Base-by-base conservation (phyloP, 2,888 invertebrate species). In the Netelia virgata region DNA sequence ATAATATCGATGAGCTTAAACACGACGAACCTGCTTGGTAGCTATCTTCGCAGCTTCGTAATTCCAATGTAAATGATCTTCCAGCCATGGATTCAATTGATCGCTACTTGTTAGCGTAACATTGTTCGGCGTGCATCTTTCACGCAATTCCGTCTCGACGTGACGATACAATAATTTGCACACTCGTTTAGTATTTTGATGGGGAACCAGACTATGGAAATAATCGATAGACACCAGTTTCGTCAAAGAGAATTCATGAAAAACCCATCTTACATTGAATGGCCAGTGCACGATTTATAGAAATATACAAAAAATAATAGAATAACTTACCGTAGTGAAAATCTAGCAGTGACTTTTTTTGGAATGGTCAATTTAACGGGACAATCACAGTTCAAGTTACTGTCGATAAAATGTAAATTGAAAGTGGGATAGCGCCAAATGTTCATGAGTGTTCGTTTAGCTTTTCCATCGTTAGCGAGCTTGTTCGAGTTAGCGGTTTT, bases 1-100 rank as follows among this genome's bases (percentile, higher is more conserved):
- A 66, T 18, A 63, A 74, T 6, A 9, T n/a, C 59, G 18, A 18
- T 59, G 61, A 14, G n/a, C 53, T 28, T 36, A 50, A 55, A 53
- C 23, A 53, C 23, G 41, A 79, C 55, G 61, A 84, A 94, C 94
- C 90, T 94, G 94, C 81, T 93, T 93, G 14, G 92, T 91, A 3
- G 94, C 94, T 80, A 90, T 91, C 85, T 91, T 91, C 3, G 94
- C 94, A 41, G 94, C 94, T 87, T 92, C 90, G 81, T 94, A 94
- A 86, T 91, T 92, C 69, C 92, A 90, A 57, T 92, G 91, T 18
- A 89, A 86, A 66, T 92, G 90, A 88, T 94, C 91, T 86, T 94
- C 94, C 8, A 92, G 84, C 94, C 94, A 94, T 0, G 94, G 94
- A 79, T 93, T 88, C 16, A 86, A 11, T 3, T 75, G 55, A 53